phyloP scores from a whole-genome alignment of 1,140 invertebrate species.

The Drosophila kepulauana region DNA sequence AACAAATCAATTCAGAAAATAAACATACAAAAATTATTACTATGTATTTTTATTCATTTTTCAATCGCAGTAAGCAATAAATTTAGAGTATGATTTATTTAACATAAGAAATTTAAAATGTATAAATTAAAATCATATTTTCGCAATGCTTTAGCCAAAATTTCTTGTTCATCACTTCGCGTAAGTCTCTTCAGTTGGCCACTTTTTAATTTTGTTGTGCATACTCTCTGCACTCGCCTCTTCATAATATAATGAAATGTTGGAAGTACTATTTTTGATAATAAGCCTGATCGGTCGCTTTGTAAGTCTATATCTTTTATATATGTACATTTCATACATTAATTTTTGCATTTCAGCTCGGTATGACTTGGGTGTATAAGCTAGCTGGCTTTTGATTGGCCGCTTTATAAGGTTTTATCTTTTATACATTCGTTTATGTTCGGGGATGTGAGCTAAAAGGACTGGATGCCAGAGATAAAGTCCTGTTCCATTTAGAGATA shows the following conservation, averaged over 20 bases:
- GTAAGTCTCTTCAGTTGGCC: neutral
- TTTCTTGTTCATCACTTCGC: neutral
- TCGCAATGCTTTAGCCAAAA: constrained; percentile 1
- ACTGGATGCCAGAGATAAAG: too few species aligned
- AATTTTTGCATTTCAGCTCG: neutral
- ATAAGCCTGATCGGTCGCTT: neutral
- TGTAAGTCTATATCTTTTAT: constrained; percentile 4
- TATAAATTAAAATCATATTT: constrained; percentile 5
- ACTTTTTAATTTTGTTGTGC: neutral
- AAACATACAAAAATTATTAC: too few species aligned
- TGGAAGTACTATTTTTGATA: neutral
- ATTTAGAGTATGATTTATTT: neutral
- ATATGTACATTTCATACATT: neutral
- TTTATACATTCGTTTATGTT: too few species aligned
- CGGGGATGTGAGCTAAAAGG: too few species aligned
- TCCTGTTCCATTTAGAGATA: too few species aligned
- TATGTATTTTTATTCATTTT: too few species aligned
- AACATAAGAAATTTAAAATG: constrained; percentile 1
- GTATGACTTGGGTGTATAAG: constrained; percentile 24
- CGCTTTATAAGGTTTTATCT: too few species aligned
- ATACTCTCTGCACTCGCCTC: neutral
- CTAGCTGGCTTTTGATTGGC: too few species aligned
- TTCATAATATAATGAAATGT: constrained; percentile 3
- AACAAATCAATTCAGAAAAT: neutral
- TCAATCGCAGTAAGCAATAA: constrained; percentile 5